Evolutionary conservation across 2,797 vertebrate genomes (phyloP).

Genomic region (Siniperca scherzeri): DNA sequence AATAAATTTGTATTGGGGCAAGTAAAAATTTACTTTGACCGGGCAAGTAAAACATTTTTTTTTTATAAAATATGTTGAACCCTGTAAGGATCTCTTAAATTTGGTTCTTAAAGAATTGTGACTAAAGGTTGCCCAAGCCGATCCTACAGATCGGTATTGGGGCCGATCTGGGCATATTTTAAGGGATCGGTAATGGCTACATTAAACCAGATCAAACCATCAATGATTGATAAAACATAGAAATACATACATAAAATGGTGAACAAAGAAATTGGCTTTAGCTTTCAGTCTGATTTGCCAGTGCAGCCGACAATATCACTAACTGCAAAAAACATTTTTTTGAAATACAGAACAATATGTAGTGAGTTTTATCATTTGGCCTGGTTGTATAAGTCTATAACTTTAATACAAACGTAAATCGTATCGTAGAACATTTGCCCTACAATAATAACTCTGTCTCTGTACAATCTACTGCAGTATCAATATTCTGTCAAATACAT

Average conservation of each 20-base stretch:
- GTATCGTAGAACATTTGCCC: background rate
- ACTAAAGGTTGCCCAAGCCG: background rate
- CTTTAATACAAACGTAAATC: background rate
- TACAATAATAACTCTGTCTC: background rate
- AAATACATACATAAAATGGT: background rate
- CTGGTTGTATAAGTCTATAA: background rate
- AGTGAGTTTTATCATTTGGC: background rate
- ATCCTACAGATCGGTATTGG: background rate
- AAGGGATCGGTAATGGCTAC: too few relatives aligned
- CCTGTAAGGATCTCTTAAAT: too few relatives aligned
- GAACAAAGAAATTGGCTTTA: background rate
- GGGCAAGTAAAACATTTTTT: too few relatives aligned
- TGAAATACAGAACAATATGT: background rate
- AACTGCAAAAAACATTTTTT: background rate
- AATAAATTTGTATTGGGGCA: too few relatives aligned
- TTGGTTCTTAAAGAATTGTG: background rate
- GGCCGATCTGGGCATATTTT: too few relatives aligned
- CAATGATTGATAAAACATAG: background rate
- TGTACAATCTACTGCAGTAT: background rate
- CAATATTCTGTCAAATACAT: background rate
- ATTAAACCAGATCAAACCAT: too few relatives aligned
- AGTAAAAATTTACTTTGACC: too few relatives aligned
- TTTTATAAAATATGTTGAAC: too few relatives aligned
- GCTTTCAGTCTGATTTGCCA: background rate
- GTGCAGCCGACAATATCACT: background rate